Conservation (phyloP, 2,888 invertebrate genomes). For the Geophilus truncorum region DNA sequence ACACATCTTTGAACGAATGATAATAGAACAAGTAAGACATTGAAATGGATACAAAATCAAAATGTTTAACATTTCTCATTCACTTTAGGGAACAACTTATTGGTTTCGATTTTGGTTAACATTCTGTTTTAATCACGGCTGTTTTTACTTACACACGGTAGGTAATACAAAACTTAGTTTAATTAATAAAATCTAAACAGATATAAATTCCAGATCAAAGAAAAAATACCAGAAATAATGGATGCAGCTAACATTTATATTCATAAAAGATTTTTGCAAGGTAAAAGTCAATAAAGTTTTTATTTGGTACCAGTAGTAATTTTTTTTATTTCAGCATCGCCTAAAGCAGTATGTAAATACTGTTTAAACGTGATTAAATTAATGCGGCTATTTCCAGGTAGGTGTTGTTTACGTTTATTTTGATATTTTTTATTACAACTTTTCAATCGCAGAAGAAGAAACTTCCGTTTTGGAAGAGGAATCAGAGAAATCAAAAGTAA, state of each 20-base stretch:
- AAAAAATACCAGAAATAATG: neutral
- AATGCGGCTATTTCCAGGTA: neutral
- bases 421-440: too few relatives aligned
- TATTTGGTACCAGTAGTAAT: too few relatives aligned
- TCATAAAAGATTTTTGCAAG: neutral
- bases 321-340: neutral
- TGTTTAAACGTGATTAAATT: neutral
- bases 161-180: neutral
- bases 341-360: neutral
- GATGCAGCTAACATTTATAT: neutral
- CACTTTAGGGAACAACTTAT: neutral
- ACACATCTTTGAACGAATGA: neutral
- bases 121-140: neutral
- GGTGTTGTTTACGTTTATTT: too few relatives aligned
- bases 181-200: neutral
- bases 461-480: too few relatives aligned
- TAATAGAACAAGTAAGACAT: neutral
- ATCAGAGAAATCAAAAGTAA: too few relatives aligned
- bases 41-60: neutral
- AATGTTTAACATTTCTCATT: neutral
- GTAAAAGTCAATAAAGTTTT: too few relatives aligned
- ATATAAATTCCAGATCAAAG: neutral
- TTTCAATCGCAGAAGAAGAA: too few relatives aligned
- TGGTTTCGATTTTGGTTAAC: neutral
- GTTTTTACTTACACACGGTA: neutral